Evolutionary conservation across 2,113 vertebrate species (phyloP).

Genomic region (Heliornis fulica): DNA sequence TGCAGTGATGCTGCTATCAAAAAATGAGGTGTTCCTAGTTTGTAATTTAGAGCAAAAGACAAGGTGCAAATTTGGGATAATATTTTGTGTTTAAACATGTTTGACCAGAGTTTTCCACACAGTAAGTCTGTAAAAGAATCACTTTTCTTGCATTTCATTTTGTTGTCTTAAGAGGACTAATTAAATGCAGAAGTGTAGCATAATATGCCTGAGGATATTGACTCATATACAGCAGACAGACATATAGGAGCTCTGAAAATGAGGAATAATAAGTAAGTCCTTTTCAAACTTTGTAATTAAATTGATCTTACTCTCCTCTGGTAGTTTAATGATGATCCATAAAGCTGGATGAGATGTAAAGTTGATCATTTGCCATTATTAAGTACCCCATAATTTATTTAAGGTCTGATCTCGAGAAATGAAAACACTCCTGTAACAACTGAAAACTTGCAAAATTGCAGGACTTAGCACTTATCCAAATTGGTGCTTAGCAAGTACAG

Average conservation of each 20-base stretch:
- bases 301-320: not conserved
- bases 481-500: not conserved
- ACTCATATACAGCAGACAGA: not conserved
- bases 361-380: not conserved
- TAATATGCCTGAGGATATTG: not conserved
- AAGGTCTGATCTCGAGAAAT: not conserved
- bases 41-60: not conserved
- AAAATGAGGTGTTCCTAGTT: not conserved
- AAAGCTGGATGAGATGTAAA: constrained; percentile 16
- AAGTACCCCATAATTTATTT: constrained; percentile 37
- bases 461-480: not conserved
- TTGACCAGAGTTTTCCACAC: not conserved
- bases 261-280: constrained; percentile 1
- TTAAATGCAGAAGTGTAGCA: not conserved
- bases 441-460: constrained; percentile 31
- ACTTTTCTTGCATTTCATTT: not conserved
- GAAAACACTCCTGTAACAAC: not conserved
- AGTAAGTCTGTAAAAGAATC: not conserved
- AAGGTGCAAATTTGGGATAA: not conserved
- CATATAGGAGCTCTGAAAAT: constrained; percentile 8
- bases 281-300: constrained; percentile 28
- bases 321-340: constrained; percentile 5
- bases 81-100: not conserved
- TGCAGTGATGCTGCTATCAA: not conserved
- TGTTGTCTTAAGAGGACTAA: not conserved